These are phyloP conservation scores for Molorchus minor DNA, from an alignment of 2,888 invertebrate genomes.

Conservation along the genomic window DNA sequence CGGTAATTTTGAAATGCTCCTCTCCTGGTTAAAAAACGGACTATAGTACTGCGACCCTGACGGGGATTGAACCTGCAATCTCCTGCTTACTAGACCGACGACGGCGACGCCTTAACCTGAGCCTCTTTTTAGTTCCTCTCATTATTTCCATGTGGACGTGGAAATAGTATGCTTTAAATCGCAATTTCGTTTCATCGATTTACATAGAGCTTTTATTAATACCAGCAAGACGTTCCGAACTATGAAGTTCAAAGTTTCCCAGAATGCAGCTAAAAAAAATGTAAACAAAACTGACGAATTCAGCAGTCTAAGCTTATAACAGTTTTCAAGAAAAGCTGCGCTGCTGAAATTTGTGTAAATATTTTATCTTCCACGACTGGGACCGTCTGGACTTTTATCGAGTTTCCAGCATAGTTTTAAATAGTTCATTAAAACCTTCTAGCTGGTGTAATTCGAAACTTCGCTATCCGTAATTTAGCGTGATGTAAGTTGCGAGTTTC, in stretches of 20 bases:
- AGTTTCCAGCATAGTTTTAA: conserved; percentile 36
- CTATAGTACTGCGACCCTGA: too few relatives aligned
- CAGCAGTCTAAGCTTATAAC: conserved; percentile 29
- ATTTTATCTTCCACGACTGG: conserved; percentile 32
- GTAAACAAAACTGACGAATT: conserved; percentile 29
- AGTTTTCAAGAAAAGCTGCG: conserved; percentile 28
- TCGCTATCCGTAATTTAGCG: conserved; percentile 33
- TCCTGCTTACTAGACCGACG: too few relatives aligned
- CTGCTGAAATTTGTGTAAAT: conserved; percentile 35
- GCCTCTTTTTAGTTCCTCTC: too few relatives aligned
- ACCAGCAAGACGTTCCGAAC: not conserved
- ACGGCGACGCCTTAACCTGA: too few relatives aligned
- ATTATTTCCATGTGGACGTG: too few relatives aligned
- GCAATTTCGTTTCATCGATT: too few relatives aligned
- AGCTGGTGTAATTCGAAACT: conserved; percentile 32
- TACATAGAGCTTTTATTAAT: not conserved
- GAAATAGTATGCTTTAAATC: too few relatives aligned
- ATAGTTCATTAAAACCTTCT: conserved; percentile 45
- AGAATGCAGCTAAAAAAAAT: not conserved
- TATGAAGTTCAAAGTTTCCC: not conserved
- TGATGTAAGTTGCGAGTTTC: conserved; percentile 33
- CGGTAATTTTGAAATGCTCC: too few relatives aligned
- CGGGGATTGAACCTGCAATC: too few relatives aligned
- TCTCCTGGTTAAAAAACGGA: too few relatives aligned
- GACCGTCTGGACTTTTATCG: conserved; percentile 30